Evolutionary conservation across 2,797 vertebrate genomes (phyloP).

Genomic region (Setipinna tenuifilis): DNA sequence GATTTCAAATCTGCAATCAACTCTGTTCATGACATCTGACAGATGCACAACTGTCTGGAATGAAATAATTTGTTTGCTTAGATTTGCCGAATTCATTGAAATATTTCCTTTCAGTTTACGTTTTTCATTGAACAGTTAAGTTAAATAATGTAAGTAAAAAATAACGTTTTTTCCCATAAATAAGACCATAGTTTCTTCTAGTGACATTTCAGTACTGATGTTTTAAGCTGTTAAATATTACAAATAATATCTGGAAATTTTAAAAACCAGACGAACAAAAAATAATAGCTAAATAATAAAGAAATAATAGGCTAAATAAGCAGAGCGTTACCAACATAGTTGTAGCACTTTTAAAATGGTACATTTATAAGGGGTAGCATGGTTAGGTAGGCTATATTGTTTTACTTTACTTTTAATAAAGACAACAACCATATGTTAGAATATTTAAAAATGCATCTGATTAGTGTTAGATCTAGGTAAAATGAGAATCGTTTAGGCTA

Average conservation of each 20-base stretch:
- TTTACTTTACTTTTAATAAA: too few relatives aligned
- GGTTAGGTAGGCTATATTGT: too few relatives aligned
- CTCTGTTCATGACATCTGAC: background rate
- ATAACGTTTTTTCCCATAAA: background rate
- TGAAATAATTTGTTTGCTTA: background rate
- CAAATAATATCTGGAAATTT: background rate
- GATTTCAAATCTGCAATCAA: constrained; percentile 29
- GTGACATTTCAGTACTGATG: background rate
- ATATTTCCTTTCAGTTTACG: too few relatives aligned
- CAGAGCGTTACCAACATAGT: too few relatives aligned
- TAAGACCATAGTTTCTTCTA: background rate
- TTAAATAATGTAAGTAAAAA: background rate
- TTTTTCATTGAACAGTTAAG: background rate
- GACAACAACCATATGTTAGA: too few relatives aligned
- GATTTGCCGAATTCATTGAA: too few relatives aligned
- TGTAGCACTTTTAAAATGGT: too few relatives aligned
- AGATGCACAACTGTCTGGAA: background rate
- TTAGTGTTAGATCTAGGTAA: background rate
- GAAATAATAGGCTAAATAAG: background rate
- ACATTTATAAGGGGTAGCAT: too few relatives aligned
- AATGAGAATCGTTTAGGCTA: background rate
- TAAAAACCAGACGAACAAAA: too few relatives aligned
- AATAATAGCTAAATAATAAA: background rate
- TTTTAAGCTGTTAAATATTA: background rate
- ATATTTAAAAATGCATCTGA: too few relatives aligned